Percentiles rank a stretch among this genome's conserved stretches.
These are phyloP conservation scores for Asbolus verrucosus DNA, from an alignment of 1,140 invertebrate species.

Conservation along the genomic window DNA sequence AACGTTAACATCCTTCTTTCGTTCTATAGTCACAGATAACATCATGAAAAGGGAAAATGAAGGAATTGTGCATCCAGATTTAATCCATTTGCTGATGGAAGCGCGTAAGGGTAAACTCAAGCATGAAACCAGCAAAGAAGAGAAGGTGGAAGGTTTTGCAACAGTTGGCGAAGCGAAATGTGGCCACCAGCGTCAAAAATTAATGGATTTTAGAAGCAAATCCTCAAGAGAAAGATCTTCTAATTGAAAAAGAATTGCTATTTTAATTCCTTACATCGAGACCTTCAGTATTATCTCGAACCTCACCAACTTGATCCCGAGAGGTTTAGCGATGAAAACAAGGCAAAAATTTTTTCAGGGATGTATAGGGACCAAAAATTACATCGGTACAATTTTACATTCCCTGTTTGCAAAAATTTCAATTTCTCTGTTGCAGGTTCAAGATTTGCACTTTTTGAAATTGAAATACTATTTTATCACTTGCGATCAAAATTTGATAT, in stretches of 20 bases:
- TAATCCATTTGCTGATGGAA: slow-evolving; percentile 65
- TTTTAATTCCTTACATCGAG: slow-evolving; percentile 1
- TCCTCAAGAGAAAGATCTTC: neutral
- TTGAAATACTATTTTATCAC: slow-evolving; percentile 42
- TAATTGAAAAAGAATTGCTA: neutral
- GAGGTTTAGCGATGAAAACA: slow-evolving; percentile 14
- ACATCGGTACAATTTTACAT: slow-evolving; percentile 69
- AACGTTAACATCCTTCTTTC: neutral
- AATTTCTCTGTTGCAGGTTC: slow-evolving; percentile 38
- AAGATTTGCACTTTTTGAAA: slow-evolving; percentile 50
- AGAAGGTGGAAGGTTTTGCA: slow-evolving; percentile 63
- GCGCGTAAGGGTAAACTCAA: slow-evolving; percentile 55
- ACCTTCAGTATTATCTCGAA: slow-evolving; percentile 3
- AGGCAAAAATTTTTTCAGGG: slow-evolving; percentile 51
- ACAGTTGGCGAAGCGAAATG: slow-evolving; percentile 64
- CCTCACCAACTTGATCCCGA: slow-evolving; percentile 4
- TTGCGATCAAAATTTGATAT: slow-evolving; percentile 61
- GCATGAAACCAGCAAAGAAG: neutral
- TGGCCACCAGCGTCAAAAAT: slow-evolving; percentile 51
- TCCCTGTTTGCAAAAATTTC: too few species aligned
- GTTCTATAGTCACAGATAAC: slow-evolving; percentile 47
- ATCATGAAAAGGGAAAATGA: slow-evolving; percentile 60
- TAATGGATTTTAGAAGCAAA: neutral
- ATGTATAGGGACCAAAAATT: slow-evolving; percentile 71
- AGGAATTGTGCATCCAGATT: slow-evolving; percentile 61